Conservation (phyloP, 1,140 invertebrate species). For the Apis mellifera region Amel_HAv3.1 CM009941.2:103001-103500, state of each 20-base stretch:
- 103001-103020: too few species aligned
- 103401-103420: background rate
- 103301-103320: slow-evolving; percentile 63
- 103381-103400: too few species aligned
- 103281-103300: slow-evolving; percentile 43
- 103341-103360: slow-evolving; percentile 40
- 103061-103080: too few species aligned
- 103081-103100: too few species aligned
- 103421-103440: background rate
- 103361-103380: background rate
- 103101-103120: slow-evolving; percentile 37
- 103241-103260: background rate
- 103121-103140: slow-evolving; percentile 59
- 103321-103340: slow-evolving; percentile 56
- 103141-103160: slow-evolving; percentile 26
- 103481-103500: background rate
- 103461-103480: background rate
- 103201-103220: background rate
- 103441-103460: background rate
- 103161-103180: background rate
- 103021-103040: too few species aligned
- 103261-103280: background rate
- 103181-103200: too few species aligned
- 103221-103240: too few species aligned
- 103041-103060: too few species aligned